Evolutionary conservation across 1,140 invertebrate genomes (phyloP), one percentile per base, ranked within the genome.

Genomic region (Mylabris phalerata): DNA sequence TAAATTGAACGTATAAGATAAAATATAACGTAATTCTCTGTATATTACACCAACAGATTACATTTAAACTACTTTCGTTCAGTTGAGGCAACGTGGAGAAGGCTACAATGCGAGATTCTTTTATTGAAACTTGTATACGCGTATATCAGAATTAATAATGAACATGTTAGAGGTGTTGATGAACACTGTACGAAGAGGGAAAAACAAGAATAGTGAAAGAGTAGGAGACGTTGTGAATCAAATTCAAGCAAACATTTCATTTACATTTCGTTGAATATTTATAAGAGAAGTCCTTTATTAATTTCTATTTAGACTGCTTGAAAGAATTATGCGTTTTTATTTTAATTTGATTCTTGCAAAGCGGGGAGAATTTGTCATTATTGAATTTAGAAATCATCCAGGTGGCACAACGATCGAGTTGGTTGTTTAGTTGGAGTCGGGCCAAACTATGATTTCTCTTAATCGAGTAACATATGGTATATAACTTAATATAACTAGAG

Each of bases 241-340:
- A 61, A 57, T 57, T 61, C 41, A 57, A 32, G 32, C 59, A 61
- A 61, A 61, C 54, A 55, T 47, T 57, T 7, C 47, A 61, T 61
- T 61, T 61, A 48, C 59, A 61, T 61, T 61, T 7, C 7, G 32
- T 57, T 61, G 59, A 50, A 61, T 61, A 61, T 61, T 61, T 61
- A 61, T 61, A 61, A 61, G 59, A 42, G 39, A 42, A 32, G 32
- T 26, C 54, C 51, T 61, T 56, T 61, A 61, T 61, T 57, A 61
- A 61, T 61, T 61, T 57, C 59, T 57, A 61, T 61, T 61, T 54
- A 54, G 43, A 54, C 42, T 54, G 41, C 42, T 54, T 50, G 41
- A 44, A 54, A 54, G 51, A 54, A 58, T 58, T 54, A 54, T 54
- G 51, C 51, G 45, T 45, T 52, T 44, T 54, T 54, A 54, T 45